Evolutionary conservation across 2,113 vertebrate genomes (phyloP), one percentile per base, ranked within the genome.

Genomic region (Chamaea fasciata): DNA sequence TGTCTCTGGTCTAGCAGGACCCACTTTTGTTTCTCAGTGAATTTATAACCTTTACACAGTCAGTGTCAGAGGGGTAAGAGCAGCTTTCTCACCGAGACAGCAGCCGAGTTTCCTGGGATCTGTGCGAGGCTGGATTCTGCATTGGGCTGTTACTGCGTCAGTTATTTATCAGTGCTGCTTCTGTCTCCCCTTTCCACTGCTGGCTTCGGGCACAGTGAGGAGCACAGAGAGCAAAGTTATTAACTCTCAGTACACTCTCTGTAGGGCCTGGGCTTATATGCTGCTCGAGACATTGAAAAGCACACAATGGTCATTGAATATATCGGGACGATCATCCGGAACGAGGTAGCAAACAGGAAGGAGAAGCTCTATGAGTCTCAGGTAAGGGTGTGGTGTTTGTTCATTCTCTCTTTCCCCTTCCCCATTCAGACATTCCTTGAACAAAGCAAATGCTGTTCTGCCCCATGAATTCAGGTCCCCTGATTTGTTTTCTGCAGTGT

Each of bases 291-390:
- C 98, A 99, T 99, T 42, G 99, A 99, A 97, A 99, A 99, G 93
- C 99, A 99, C 98, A 99, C 99, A 88, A 99, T 99, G 99, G 99
- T 99, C 97, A 99, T 99, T 20, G 99, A 99, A 83, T 99, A 99
- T 83, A 99, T 99, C 4, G 99, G 99, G 73, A 99, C 99, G 2
- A 99, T 99, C 96, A 99, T 99, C 96, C 98, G 99, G 46, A 99
- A 99, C 4, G 99, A 99, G 95, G 99, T 99, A 3, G 99, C 99
- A 50, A 99, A 99, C 98, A 98, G 99, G 42, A 99, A 99, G 49
- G 99, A 99, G 98, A 98, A 99, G 83, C 98, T 99, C 46, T 99
- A 99, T 10, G 99, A 99, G 92, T 98, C 99, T 10, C 99, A 99
- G 99, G 99, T 99, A 97, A 50, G 65, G 56, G 7, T 33, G 4